These are phyloP conservation scores for Melanargia galathea DNA, from an alignment of 2,888 invertebrate species.

Conservation along the genomic window DNA sequence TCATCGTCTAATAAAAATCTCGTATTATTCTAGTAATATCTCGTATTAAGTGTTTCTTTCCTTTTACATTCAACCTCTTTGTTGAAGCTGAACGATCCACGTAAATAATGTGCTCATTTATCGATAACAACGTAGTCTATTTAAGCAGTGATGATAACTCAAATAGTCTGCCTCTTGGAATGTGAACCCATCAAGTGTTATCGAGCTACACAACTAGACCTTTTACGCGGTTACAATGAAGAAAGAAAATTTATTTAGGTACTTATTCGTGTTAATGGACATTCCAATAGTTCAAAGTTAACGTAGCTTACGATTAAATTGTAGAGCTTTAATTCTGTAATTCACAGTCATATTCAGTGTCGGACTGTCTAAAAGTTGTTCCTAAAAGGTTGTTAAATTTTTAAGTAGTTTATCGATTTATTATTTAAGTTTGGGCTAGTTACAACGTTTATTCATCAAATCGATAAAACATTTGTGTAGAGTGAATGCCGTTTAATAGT, in stretches of 20 bases:
- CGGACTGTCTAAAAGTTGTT: not conserved
- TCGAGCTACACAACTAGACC: conserved; percentile 12
- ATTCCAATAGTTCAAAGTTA: not conserved
- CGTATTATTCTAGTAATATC: too few species aligned
- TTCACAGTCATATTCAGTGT: not conserved
- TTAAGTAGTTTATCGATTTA: conserved; percentile 12
- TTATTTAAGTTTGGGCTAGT: not conserved
- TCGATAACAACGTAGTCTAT: conserved; percentile 22
- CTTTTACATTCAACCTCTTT: conserved; percentile 15
- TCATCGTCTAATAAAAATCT: too few species aligned
- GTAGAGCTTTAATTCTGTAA: conserved; percentile 1
- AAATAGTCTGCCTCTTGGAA: conserved; percentile 24
- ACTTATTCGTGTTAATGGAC: not conserved
- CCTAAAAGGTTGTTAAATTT: conserved; percentile 1
- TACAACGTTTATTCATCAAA: conserved; percentile 12
- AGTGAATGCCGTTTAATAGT: conserved; percentile 1
- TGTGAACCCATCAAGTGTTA: conserved; percentile 27
- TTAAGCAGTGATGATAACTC: conserved; percentile 28
- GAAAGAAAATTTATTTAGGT: not conserved
- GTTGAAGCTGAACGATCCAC: conserved; percentile 5
- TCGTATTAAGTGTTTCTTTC: too few species aligned
- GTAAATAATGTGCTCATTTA: conserved; percentile 18
- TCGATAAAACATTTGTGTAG: not conserved
- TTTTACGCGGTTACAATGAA: not conserved
- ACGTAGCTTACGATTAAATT: not conserved